Evolutionary conservation across 2,888 invertebrate genomes (phyloP).

Genomic region (Andrena bicolor): DNA sequence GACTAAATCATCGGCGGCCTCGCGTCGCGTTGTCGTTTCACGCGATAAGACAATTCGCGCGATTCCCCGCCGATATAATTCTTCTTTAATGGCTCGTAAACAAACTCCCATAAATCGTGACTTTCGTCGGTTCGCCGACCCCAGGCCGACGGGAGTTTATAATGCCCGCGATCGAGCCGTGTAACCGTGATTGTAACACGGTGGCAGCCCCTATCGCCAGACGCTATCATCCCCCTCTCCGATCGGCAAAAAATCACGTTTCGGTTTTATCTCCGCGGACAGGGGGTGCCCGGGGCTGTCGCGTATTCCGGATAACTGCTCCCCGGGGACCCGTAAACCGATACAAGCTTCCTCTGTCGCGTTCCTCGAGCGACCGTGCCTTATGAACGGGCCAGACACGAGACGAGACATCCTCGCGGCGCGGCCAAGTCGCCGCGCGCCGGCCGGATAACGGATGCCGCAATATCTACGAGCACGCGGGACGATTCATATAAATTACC

Average conservation of each 20-base stretch:
- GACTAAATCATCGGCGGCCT: conserved; percentile 11
- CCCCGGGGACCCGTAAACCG: conserved; percentile 47
- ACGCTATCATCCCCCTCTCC: not conserved
- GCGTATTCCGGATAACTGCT: conserved; percentile 35
- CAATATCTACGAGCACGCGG: conserved; percentile 42
- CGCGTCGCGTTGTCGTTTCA: conserved; percentile 39
- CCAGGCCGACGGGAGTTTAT: conserved; percentile 33
- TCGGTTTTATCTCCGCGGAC: conserved; percentile 32
- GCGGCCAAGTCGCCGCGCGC: not conserved
- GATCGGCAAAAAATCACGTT: conserved; percentile 40
- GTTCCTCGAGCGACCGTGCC: conserved; percentile 14
- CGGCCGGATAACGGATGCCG: conserved; percentile 48
- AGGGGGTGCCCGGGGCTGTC: not conserved
- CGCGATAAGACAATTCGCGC: conserved; percentile 59
- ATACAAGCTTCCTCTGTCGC: conserved; percentile 26
- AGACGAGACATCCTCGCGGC: not conserved
- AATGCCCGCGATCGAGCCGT: conserved; percentile 30
- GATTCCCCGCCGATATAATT: conserved; percentile 55
- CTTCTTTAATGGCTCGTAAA: conserved; percentile 62
- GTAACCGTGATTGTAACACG: not conserved
- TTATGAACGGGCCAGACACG: conserved; percentile 15
- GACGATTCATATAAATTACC: conserved; percentile 66
- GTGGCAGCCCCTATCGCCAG: not conserved
- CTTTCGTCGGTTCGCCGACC: conserved; percentile 36
- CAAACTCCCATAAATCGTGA: conserved; percentile 46